Evolutionary conservation across 2,888 invertebrate genomes (phyloP), one percentile per base, ranked within the genome.

Genomic region (Drosophila birchii): DNA sequence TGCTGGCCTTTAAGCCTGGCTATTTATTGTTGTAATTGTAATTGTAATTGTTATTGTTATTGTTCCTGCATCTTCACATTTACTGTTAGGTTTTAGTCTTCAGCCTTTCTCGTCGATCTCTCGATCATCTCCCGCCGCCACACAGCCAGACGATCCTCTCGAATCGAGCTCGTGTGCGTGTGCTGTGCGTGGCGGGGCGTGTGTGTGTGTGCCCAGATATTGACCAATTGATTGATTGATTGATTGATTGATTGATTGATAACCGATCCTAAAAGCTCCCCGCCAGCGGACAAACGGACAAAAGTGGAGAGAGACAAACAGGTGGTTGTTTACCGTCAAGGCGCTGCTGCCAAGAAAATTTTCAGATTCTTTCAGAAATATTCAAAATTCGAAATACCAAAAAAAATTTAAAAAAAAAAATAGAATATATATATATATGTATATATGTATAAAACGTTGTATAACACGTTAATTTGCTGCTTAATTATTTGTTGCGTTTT

Each of bases 401-500:
- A 55, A 32, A 38, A 38, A 57, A 38, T 11, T 23, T 6, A 11
- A 18, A 43, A 45, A 39, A 36, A 23, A n/a, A n/a, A n/a, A n/a
- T n/a, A n/a, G n/a, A n/a, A n/a, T n/a, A n/a, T n/a, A 34, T 34
- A 34, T 34, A 34, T 32, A 11, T 32, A 32, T 32, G 11, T 32
- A 29, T n/a, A 34, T 11, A 55, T 23, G 20, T 18, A 14, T n/a
- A 61, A 76, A 80, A 63, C 72, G 89, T 86, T 86, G 89, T 86
- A 89, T 88, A 88, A 89, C 89, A 88, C 74, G 72, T 88, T 89
- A 89, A 85, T 87, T 89, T 86, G 84, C 85, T 85, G 78, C 85
- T 81, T 89, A 78, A 88, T 85, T 87, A 81, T 84, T 82, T 85
- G 51, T 86, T 43, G 69, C 47, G 71, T 56, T 74, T 63, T 74